Evolutionary conservation across 2,888 invertebrate genomes (phyloP), one percentile per base, ranked within the genome.

Genomic region (Netelia virgata): DNA sequence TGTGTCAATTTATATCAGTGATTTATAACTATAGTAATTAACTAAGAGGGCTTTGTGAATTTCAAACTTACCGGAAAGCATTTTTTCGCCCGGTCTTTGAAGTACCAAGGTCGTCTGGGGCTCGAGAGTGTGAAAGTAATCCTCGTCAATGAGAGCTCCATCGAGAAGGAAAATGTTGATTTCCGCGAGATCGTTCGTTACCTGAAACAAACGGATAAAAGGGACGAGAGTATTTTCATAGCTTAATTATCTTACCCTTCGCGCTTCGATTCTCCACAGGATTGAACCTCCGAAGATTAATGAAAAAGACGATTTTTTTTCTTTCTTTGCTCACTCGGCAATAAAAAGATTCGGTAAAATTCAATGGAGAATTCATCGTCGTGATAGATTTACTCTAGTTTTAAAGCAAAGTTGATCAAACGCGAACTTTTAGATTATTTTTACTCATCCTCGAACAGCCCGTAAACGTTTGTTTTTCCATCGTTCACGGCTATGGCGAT

Each of bases 51-150:
- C 11, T 69, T 23, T 53, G 20, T 9, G 8, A 36, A 50, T 14
- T 76, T 53, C 47, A 47, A 28, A 77, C 85, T 88, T 87, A 94
- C 94, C 94, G 70, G 93, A 93, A 66, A 93, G 83, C 28, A 94
- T 87, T 78, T 86, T 89, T 86, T 94, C 94, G 14, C 93, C 94
- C 3, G 93, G 92, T 81, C 89, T 90, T 63, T 92, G 92, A n/a
- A 94, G 87, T 64, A 97, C 96, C 80, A 98, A 95, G 16, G 97
- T 94, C 0, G 97, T 97, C 92, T 98, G 97, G 0, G 97, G 94
- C 69, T 96, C 96, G 75, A 98, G 91, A 0, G 96, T 97, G 85
- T 94, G 94, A 89, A 97, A 96, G 92, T 97, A 98, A 47, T 97
- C 97, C 88, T 97, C 96, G 88, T 96, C 97, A 66, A 93, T 90